Evolutionary conservation across 1,140 invertebrate genomes (phyloP).

Genomic region (Bombus vancouverensis): DNA sequence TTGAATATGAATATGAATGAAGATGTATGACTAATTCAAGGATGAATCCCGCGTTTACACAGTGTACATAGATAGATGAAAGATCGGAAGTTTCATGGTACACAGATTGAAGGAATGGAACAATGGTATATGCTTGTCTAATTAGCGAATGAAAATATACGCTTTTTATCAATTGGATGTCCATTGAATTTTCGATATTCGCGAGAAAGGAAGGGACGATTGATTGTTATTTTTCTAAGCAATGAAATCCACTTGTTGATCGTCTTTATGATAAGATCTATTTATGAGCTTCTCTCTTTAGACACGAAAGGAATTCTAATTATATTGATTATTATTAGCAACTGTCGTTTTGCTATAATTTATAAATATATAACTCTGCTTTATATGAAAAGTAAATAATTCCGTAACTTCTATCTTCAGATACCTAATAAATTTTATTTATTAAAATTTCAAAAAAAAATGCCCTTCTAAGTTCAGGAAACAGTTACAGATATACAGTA

Average conservation of each 20-base stretch:
- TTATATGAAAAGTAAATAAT: no score
- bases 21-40: neutral
- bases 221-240: no score
- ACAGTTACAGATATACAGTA: neutral
- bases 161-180: neutral
- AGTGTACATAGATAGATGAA: neutral
- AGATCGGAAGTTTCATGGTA: neutral
- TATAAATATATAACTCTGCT: no score
- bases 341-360: no score
- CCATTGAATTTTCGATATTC: neutral
- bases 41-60: neutral
- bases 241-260: neutral
- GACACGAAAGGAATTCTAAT: no score
- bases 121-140: no score
- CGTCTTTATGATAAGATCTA: neutral
- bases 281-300: no score
- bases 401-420: neutral
- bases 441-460: neutral
- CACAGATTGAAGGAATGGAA: neutral
- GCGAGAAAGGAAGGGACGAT: no score
- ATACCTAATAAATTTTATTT: neutral
- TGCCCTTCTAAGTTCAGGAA: neutral
- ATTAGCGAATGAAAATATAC: neutral
- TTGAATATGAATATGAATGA: constrained; percentile 12
- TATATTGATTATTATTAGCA: no score